Percentiles rank a stretch among this genome's conserved stretches.
These are phyloP conservation scores for Coilia nasus DNA, from an alignment of 2,797 vertebrate species.

Conservation along the genomic window DNA sequence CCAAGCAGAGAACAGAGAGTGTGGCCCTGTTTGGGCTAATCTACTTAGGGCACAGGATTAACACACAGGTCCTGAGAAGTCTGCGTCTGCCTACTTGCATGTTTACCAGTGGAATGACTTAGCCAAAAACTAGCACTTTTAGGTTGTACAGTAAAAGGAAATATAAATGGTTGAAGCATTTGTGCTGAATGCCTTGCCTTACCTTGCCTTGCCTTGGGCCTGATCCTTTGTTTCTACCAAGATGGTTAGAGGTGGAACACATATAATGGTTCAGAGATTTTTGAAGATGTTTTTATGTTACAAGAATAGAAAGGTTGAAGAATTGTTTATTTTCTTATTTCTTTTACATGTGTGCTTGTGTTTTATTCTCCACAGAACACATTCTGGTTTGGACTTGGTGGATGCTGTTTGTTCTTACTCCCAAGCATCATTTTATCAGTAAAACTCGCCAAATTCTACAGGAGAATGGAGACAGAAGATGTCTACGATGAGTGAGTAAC, in stretches of 20 bases:
- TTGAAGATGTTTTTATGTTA: background rate
- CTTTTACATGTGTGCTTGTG: background rate
- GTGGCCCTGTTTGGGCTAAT: background rate
- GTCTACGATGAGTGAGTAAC: conserved; percentile 93
- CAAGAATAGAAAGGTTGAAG: background rate
- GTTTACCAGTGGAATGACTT: background rate
- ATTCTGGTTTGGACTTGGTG: conserved; percentile 95
- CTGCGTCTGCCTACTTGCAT: background rate
- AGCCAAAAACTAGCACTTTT: background rate
- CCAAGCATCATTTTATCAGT: conserved; percentile 89
- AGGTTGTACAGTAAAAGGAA: background rate
- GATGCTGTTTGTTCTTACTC: conserved; percentile 87
- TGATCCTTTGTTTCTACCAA: background rate
- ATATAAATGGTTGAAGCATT: background rate
- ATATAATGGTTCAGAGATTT: background rate
- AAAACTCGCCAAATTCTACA: conserved; percentile 89
- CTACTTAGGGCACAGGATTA: background rate
- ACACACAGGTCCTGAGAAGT: background rate
- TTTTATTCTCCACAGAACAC: conserved; percentile 79
- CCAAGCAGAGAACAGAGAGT: background rate
- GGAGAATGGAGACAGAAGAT: conserved; percentile 97
- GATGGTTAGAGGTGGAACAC: no score
- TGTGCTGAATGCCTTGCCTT: background rate
- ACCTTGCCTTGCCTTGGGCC: background rate
- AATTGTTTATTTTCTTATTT: background rate